Evolutionary conservation across 2,797 vertebrate genomes (phyloP).

Genomic region (Karalla daura): DNA sequence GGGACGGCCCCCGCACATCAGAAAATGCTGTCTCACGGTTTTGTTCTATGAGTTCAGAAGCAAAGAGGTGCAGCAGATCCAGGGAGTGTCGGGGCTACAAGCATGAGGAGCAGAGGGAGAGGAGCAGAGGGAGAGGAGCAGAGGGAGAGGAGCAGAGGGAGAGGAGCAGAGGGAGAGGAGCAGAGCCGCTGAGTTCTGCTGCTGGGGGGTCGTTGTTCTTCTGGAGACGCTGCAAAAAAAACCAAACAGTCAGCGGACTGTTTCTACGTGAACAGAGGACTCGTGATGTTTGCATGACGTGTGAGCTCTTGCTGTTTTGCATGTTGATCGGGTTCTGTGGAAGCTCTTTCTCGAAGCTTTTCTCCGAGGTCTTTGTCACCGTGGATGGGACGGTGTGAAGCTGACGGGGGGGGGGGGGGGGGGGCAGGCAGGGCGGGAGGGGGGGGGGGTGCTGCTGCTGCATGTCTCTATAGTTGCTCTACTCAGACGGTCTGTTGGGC

Average conservation of each 20-base stretch:
- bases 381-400: no score
- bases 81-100: no score
- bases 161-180: not conserved
- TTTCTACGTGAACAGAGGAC: constrained; percentile 34
- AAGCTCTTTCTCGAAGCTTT: constrained; percentile 29
- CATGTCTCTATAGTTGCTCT: constrained; percentile 23
- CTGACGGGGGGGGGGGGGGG: no score
- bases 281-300: constrained; percentile 50
- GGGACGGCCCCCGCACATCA: no score
- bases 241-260: constrained; percentile 8
- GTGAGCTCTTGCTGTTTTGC: constrained; percentile 42
- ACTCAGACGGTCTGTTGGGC: no score
- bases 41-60: no score
- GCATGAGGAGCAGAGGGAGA: no score
- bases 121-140: not conserved
- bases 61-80: not conserved
- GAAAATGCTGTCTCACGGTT: no score
- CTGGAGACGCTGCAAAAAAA: not conserved
- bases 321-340: constrained; percentile 47
- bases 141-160: not conserved
- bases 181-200: not conserved
- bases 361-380: constrained; percentile 15
- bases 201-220: no score
- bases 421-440: no score
- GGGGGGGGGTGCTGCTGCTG: no score